Base-by-base conservation (phyloP, 2,888 invertebrate species). In the Xestia rhomboidea region DNA sequence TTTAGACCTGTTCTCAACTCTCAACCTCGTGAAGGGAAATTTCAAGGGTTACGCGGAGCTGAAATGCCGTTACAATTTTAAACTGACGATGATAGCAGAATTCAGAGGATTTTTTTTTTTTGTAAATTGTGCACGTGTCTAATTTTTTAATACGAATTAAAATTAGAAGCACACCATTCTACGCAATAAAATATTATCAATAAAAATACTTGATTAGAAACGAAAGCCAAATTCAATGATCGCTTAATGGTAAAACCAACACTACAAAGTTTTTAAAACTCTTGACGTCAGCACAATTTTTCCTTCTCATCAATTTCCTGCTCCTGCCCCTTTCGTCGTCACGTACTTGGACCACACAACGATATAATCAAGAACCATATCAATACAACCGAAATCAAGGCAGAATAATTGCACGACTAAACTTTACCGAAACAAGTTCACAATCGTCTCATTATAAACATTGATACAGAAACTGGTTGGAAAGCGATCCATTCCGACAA, bases 1-100 rank as follows among this genome's bases (percentile, higher is more conserved):
- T 83, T 88, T 88, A 87, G 88, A 84, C 88, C 83, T 82, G 88
- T 87, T 88, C 76, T 80, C 66, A 74, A 86, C 85, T 82, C n/a
- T 79, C 81, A 84, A 88, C 87, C 83, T 87, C 54, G 38, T 81
- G 67, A 73, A 80, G 64, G 77, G 6, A 81, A 77, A 82, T 84
- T 81, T 83, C 63, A 78, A 76, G 70, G 72, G 72, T 81, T 75
- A 76, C n/a, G 34, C 24, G 63, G 70, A 68, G 34, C 2, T 34
- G 41, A 57, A 77, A 71, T 77, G n/a, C 70, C 76, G 80, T 81
- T 70, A 81, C 24, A 41, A 34, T 63, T 63, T 70, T 67, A 60
- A 81, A 81, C 54, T 41, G 70, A 57, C 8, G 68, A 21, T 63
- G 54, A 51, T 41, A 51, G 38, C 69, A 34, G 30, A 70, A 67